phyloP scores from a whole-genome alignment of 2,797 vertebrate species.

The Eulemur mongoz region DNA sequence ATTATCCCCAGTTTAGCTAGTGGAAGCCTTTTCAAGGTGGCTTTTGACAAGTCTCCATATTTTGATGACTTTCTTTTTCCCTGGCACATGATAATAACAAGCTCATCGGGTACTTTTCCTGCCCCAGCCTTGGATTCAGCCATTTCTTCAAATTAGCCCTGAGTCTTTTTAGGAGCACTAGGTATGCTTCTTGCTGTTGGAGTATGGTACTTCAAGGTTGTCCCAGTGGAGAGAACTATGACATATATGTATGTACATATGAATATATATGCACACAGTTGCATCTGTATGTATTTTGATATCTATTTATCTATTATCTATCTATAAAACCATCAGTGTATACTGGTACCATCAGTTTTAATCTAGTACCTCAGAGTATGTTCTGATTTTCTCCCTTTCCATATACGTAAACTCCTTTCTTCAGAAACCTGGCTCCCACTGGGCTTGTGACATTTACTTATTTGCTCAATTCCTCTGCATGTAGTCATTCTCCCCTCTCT shows the following conservation, averaged over 20 bases:
- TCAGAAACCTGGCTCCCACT: neutral
- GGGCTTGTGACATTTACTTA: neutral
- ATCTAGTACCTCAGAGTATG: neutral
- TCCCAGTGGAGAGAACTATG: neutral
- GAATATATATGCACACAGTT: neutral
- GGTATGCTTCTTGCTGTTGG: neutral
- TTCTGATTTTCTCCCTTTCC: conserved; percentile 11
- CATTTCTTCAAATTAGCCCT: neutral
- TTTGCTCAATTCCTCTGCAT: neutral
- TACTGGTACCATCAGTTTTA: neutral
- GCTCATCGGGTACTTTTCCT: neutral
- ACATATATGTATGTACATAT: neutral
- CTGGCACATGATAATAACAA: neutral
- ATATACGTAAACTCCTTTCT: neutral
- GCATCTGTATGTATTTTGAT: neutral
- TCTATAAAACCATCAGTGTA: neutral
- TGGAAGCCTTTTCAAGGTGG: neutral
- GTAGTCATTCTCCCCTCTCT: neutral
- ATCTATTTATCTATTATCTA: neutral
- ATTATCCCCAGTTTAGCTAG: neutral
- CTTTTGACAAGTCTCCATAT: neutral
- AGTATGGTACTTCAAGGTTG: neutral
- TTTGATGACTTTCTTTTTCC: neutral
- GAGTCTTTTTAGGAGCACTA: neutral
- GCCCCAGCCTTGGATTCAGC: neutral